Conservation (phyloP, 2,113 vertebrate genomes). For the Hymenochirus boettgeri region DNA sequence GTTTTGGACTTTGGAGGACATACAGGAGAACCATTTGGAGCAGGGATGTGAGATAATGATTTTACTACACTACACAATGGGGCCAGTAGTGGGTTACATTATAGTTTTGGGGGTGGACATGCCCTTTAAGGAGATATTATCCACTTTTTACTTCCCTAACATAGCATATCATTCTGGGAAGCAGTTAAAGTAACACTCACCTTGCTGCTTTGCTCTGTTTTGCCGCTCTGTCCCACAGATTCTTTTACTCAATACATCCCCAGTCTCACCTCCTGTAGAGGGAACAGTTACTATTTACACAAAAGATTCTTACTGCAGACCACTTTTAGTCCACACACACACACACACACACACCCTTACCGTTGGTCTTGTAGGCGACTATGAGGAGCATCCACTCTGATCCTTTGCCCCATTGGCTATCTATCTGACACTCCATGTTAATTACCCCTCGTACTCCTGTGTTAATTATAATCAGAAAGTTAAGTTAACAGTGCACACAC, state of each 20-base stretch:
- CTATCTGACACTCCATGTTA: conserved; percentile 64
- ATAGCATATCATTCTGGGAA: no score
- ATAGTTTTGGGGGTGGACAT: no score
- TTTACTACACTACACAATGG: no score
- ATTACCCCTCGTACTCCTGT: conserved; percentile 63
- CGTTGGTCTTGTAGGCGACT: conserved; percentile 51
- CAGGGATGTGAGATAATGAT: no score
- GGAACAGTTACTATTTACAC: no score
- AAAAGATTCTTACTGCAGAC: no score
- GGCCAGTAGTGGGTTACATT: no score
- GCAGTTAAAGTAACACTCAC: background rate
- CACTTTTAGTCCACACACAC: background rate
- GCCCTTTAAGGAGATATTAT: no score
- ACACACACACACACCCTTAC: conserved; percentile 45
- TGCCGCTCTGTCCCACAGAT: conserved; percentile 83
- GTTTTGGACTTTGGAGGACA: no score
- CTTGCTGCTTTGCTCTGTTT: conserved; percentile 43
- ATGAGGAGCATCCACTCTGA: conserved; percentile 50
- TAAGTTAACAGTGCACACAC: no score
- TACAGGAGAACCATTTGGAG: no score
- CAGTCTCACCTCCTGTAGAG: conserved; percentile 76
- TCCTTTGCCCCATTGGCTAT: conserved; percentile 66
- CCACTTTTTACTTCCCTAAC: no score
- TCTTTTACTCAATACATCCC: conserved; percentile 87
- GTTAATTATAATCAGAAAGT: background rate